phyloP scores from a whole-genome alignment of 2,113 vertebrate species.

The Madoqua kirkii region DNA sequence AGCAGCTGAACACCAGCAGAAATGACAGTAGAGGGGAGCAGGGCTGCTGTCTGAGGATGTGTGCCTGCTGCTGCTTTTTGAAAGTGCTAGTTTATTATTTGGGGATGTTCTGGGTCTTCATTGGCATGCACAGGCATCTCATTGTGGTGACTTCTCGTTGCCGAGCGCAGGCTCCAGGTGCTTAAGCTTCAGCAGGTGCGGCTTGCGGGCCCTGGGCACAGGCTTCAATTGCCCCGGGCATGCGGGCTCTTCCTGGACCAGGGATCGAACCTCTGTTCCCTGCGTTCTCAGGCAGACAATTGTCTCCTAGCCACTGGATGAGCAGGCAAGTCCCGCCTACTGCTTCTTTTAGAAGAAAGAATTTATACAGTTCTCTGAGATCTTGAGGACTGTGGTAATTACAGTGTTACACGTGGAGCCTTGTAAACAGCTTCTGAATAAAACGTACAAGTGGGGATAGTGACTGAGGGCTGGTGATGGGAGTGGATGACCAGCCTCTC shows the following conservation, averaged over 20 bases:
- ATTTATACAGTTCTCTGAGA: neutral
- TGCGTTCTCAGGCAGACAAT: neutral
- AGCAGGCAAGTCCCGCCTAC: neutral
- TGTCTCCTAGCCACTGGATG: neutral
- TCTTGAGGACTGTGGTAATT: neutral
- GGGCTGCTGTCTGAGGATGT: neutral
- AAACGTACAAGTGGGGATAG: neutral
- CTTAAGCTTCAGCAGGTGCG: neutral
- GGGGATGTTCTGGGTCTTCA: neutral
- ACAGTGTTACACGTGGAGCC: neutral
- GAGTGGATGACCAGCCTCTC: neutral
- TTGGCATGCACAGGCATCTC: accelerated
- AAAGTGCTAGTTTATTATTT: neutral
- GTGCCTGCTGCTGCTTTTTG: neutral
- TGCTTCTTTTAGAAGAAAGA: neutral
- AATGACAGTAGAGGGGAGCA: neutral
- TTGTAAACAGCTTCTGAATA: neutral
- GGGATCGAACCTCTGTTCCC: neutral
- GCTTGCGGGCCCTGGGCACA: neutral
- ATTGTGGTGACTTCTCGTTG: neutral
- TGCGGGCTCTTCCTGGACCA: neutral
- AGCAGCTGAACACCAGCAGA: no score
- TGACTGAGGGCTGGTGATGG: neutral
- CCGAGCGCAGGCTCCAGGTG: neutral
- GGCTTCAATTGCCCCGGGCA: neutral